Evolutionary conservation across 1,140 invertebrate genomes (phyloP), one percentile per base, ranked within the genome.

Genomic region (Stenopsyche tienmushanensis): DNA sequence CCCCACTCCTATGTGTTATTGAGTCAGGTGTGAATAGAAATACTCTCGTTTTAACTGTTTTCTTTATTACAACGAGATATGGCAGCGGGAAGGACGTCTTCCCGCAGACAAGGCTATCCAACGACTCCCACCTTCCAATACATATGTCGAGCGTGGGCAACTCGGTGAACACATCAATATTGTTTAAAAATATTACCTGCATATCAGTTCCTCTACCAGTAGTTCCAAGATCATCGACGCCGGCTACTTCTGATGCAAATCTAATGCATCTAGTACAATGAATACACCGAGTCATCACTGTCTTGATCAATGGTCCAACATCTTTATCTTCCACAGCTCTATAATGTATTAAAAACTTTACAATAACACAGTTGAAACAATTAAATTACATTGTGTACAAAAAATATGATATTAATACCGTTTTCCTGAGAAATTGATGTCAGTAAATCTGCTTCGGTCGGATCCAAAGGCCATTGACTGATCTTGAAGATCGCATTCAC

Each of bases 221-320:
- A 0, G 96, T 98, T 39, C 97, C 98, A 50, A 99, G 83, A 82
- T 99, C 97, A 78, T 98, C 95, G 47, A 99, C 90, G 41, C 98
- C 98, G 69, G 97, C 97, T 25, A 99, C 88, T 85, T 99, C 96
- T 42, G 93, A 97, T 1, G 92, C 94, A 80, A 96, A 96, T 64
- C 98, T 86, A 71, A 99, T 95, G 77, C 98, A 99, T 17, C 98
- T 84, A 0, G 98, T 99, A 77, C 98, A 99, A 76, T 99, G 98
- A 76, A 99, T 99, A 78, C 98, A 99, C 55, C 98, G 86, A 0
- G 96, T 99, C 98, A 99, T 99, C n/a, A 97, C 91, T 0, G 97
- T 99, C 79, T 99, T 99, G 1, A 99, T 90, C 26, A 99, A 78
- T 13, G 98, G 98, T 1, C 98, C 98, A 71, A 99, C 90, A 82